Evolutionary conservation across 2,113 vertebrate genomes (phyloP).

Genomic region (Psittacara wagleri): DNA sequence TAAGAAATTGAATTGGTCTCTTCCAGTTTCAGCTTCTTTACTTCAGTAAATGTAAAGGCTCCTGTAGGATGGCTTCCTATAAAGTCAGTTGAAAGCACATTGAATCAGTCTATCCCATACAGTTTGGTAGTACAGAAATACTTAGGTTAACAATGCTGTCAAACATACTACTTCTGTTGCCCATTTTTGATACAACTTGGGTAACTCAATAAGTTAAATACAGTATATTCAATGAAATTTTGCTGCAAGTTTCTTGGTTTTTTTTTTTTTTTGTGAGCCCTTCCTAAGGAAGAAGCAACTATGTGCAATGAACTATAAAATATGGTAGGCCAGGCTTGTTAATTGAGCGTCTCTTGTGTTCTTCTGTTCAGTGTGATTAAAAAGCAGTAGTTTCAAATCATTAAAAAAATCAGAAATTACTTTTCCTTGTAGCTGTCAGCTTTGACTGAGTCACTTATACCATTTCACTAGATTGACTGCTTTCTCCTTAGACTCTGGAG

Average conservation of each 20-base stretch:
- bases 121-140: not conserved
- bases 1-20: not conserved
- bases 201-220: not conserved
- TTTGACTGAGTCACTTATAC: not conserved
- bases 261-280: not conserved
- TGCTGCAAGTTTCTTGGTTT: not conserved
- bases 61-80: not conserved
- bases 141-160: not conserved
- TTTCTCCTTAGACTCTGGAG: not conserved
- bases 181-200: not conserved
- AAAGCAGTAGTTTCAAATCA: not conserved
- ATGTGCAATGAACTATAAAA: not conserved
- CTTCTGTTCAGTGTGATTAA: not conserved
- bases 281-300: not conserved
- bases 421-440: not conserved
- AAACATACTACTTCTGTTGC: not conserved
- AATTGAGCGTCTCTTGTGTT: not conserved
- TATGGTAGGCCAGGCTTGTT: not conserved
- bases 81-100: not conserved
- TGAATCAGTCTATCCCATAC: not conserved
- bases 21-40: not conserved
- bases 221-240: not conserved
- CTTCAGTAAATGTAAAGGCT: not conserved
- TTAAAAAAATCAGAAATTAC: not conserved
- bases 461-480: not conserved